phyloP scores from a whole-genome alignment of 2,797 vertebrate genomes.

The Thalassophryne amazonica region DNA sequence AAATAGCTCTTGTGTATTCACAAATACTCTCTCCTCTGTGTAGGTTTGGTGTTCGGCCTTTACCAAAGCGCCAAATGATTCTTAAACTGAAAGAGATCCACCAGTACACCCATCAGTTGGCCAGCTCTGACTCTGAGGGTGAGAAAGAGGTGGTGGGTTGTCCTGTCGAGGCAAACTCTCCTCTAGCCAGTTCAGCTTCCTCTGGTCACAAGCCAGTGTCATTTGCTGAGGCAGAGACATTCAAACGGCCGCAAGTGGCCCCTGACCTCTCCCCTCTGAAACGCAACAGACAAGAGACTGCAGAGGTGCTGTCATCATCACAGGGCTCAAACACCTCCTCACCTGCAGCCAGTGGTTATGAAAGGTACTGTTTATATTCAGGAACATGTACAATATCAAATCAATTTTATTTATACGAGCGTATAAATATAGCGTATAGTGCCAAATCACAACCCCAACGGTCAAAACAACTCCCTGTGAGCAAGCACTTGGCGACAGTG shows the following conservation, averaged over 20 bases:
- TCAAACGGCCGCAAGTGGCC: conserved; percentile 62
- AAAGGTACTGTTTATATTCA: conserved; percentile 75
- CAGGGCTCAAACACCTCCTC: conserved; percentile 83
- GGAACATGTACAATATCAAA: neutral
- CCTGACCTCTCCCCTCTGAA: conserved; percentile 32
- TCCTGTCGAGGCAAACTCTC: conserved; percentile 11
- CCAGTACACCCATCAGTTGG: conserved; percentile 90
- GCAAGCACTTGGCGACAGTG: no score
- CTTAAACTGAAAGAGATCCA: conserved; percentile 97
- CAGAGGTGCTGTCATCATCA: conserved; percentile 66
- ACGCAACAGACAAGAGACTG: conserved; percentile 22
- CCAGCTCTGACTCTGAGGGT: conserved; percentile 81
- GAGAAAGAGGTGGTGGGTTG: conserved; percentile 38
- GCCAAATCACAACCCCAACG: no score
- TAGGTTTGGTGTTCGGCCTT: conserved; percentile 91
- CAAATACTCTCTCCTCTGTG: neutral
- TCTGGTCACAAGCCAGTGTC: neutral
- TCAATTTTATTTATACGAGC: no score
- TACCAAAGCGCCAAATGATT: conserved; percentile 95
- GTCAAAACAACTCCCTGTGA: no score
- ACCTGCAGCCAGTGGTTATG: conserved; percentile 77
- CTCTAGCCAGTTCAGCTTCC: neutral
- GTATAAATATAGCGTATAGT: no score
- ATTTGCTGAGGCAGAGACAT: conserved; percentile 17
- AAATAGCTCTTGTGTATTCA: no score